Percentiles rank a stretch among this genome's conserved stretches.
Evolutionary conservation across 2,888 invertebrate species (phyloP).

Genomic region (Papilio demoleus): DNA sequence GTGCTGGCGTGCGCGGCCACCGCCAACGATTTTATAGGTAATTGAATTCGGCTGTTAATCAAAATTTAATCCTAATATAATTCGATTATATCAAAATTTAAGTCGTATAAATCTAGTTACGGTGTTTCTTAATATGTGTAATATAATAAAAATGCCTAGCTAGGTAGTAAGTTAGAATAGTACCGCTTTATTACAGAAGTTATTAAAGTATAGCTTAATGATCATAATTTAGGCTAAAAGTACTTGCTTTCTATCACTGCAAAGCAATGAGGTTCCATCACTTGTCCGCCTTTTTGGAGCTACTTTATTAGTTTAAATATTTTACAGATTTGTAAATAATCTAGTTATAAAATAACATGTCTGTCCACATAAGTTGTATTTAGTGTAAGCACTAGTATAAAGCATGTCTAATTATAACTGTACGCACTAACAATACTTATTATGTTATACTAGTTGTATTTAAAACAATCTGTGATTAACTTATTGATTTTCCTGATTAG

Average conservation of each 20-base stretch:
- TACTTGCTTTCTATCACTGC: too few relatives aligned
- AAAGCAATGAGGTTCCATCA: too few relatives aligned
- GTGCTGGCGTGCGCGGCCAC: slow-evolving; percentile 70
- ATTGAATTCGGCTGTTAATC: slow-evolving; percentile 6
- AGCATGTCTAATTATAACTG: background rate
- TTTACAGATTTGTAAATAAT: background rate
- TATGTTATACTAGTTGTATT: slow-evolving; percentile 1
- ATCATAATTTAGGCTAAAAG: too few relatives aligned
- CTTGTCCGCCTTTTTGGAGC: too few relatives aligned
- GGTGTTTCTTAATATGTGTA: too few relatives aligned
- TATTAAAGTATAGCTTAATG: too few relatives aligned
- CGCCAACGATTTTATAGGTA: slow-evolving; percentile 75
- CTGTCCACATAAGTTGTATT: background rate
- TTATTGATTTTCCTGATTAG: background rate
- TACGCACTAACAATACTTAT: background rate
- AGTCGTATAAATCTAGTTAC: background rate
- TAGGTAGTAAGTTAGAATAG: too few relatives aligned
- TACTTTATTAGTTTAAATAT: too few relatives aligned
- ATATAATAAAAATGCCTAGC: too few relatives aligned
- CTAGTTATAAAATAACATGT: background rate
- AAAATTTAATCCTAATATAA: background rate
- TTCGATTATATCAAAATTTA: background rate
- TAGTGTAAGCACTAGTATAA: background rate
- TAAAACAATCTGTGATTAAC: background rate
- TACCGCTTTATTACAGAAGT: too few relatives aligned